Base-by-base conservation (phyloP, 2,888 invertebrate species). In the Drosophila fungiperda region DNA sequence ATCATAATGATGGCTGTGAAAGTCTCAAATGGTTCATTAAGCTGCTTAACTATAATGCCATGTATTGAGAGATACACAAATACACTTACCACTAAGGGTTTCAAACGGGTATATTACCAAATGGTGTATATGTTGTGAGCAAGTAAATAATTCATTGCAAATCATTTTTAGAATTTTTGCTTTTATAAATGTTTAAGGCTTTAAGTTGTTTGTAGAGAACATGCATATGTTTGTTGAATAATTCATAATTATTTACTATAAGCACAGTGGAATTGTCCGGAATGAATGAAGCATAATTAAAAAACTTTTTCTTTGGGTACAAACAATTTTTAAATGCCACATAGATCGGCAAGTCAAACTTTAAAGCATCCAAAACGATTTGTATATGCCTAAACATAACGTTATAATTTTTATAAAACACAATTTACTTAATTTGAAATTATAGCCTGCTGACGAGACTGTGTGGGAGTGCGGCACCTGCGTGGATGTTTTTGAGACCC, bases 1-100 rank as follows among this genome's bases (percentile, higher is more conserved):
- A 84, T 89, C 83, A 85, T 87, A 73, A 89, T 86, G 87, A 89
- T 85, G 71, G 75, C 82, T 88, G 85, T 85, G 85, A 85, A 85
- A 89, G 90, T 90, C 89, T 76, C 76, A 74, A 84, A 87, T 84
- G 85, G 80, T 84, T 84, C 87, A 84, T 84, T 84, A 84, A 83
- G 83, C 83, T 66, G 89, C 83, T 83, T 89, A 87, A 72, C 80
- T 88, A 70, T 72, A 77, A 80, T 72, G 49, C 78, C 81, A 54
- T 49, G 15, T 53, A 63, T 66, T 63, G 58, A 52, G 53, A 42
- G 54, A 38, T 48, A 49, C 32, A 77, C 40, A 62, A 29, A 69
- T 77, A 69, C 76, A 54, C 61, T 64, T 29, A 35, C 53, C 12
- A 23, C 42, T n/a, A 36, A 38, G 20, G 55, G 59, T 48, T 58